Percentiles rank a stretch among this genome's conserved stretches.
These are phyloP conservation scores for Sarcoramphus papa DNA, from an alignment of 2,797 vertebrate species.

Conservation along the genomic window DNA sequence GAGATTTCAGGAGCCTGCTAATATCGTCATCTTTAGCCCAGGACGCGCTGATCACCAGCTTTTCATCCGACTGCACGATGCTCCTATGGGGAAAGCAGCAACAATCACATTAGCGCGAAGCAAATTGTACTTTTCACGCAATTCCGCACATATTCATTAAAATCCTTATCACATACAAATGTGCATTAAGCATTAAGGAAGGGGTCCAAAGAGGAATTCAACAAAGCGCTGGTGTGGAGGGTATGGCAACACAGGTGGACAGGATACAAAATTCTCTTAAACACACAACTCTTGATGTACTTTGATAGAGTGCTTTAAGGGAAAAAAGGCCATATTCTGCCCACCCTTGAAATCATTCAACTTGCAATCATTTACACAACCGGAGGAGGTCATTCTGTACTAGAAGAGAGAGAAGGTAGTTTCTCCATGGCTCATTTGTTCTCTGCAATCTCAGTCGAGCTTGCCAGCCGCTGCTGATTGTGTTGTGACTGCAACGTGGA, in stretches of 20 bases:
- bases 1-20: slow-evolving; percentile 91
- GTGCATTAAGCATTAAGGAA: background rate
- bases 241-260: fast-evolving
- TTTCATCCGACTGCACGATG: slow-evolving; percentile 92
- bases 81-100: slow-evolving; percentile 72
- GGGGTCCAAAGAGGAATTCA: background rate
- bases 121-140: fast-evolving
- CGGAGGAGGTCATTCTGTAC: background rate
- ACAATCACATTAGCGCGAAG: background rate
- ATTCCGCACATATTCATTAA: fast-evolving
- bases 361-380: background rate
- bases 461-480: background rate
- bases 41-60: slow-evolving; percentile 93
- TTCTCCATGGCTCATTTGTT: background rate
- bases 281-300: background rate
- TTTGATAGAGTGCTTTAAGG: background rate
- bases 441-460: background rate
- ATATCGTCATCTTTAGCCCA: slow-evolving; percentile 99
- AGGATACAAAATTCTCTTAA: background rate
- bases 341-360: background rate
- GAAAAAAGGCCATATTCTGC: background rate
- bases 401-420: background rate
- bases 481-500: background rate
- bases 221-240: background rate
- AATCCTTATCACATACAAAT: fast-evolving